Evolutionary conservation across 2,113 vertebrate species (phyloP), one percentile per base, ranked within the genome.

Genomic region (Vidua chalybeata): DNA sequence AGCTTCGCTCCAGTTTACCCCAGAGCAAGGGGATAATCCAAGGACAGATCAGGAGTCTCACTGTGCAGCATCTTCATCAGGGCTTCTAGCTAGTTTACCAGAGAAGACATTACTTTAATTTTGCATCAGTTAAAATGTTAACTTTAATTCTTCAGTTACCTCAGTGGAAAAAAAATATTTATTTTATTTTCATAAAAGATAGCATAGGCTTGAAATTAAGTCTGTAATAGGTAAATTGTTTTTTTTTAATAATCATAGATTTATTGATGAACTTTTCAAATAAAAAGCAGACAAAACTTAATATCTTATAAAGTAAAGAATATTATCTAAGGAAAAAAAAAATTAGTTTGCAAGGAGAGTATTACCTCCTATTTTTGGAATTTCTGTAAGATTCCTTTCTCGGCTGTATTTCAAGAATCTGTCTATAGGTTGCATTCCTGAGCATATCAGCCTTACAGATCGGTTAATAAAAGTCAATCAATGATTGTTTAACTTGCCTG

Each of bases 381-480:
- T 98, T 98, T 98, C 95, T 97, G 69, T 96, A 93, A 97, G 96
- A 97, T 98, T 98, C 97, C 72, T 97, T 43, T 96, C 97, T 98
- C 97, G 97, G 98, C 97, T 97, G 84, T 58, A 58, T 96, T 96
- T 97, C 96, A 98, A 97, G 96, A 96, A 97, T 84, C 97, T 98
- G 98, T 98, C 98, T 97, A 96, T 98, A 97, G 97, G 63, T 93
- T 71, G 92, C 97, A 97, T 98, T 98, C 97, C 97, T 96, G 94
- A 97, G 97, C 97, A 96, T 97, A 98, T 98, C 98, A 97, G 96
- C 90, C 97, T 97, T 98, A 98, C 96, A 98, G 98, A 98, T 98
- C 97, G 68, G 94, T 98, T 98, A 98, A 98, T 98, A 98, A 98
- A 98, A 98, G 97, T 98, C 97, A 97, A 95, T 98, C 97, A 96